Percentiles rank a stretch among this genome's conserved stretches.
These are phyloP conservation scores for Momotus momota DNA, from an alignment of 2,797 vertebrate species.

Conservation along the genomic window DNA sequence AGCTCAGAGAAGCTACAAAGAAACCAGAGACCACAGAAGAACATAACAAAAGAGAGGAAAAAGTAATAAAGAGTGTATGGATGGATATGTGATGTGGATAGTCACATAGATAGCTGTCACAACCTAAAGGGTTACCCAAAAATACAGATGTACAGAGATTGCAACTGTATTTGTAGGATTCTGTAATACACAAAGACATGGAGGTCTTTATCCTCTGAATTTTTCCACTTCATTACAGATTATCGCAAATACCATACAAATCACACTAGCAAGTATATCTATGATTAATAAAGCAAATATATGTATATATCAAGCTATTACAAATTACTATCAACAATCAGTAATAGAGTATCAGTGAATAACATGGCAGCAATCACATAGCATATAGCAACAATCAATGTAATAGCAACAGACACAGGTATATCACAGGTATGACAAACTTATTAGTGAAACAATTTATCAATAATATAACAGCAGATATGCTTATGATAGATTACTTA, in stretches of 20 bases:
- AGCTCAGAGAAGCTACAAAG: not conserved
- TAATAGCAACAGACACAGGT: not conserved
- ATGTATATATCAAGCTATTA: not conserved
- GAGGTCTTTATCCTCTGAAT: not conserved
- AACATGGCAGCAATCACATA: not conserved
- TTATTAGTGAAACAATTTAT: not conserved
- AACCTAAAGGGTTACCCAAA: not conserved
- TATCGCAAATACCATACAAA: not conserved
- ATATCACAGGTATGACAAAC: not conserved
- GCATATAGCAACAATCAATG: not conserved
- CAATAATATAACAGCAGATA: not conserved
- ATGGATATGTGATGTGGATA: not conserved
- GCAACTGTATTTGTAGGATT: not conserved
- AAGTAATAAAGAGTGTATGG: not conserved
- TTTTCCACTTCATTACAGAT: not conserved
- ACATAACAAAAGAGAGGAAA: not conserved
- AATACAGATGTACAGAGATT: not conserved
- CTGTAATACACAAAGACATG: not conserved
- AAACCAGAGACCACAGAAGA: not conserved
- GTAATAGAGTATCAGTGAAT: not conserved
- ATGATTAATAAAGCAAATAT: not conserved
- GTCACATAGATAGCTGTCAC: not conserved
- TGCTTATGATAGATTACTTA: not conserved
- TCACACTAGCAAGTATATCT: not conserved
- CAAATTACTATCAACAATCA: not conserved